phyloP scores from a whole-genome alignment of 2,797 vertebrate genomes.

The Rachycentron canadum region DNA sequence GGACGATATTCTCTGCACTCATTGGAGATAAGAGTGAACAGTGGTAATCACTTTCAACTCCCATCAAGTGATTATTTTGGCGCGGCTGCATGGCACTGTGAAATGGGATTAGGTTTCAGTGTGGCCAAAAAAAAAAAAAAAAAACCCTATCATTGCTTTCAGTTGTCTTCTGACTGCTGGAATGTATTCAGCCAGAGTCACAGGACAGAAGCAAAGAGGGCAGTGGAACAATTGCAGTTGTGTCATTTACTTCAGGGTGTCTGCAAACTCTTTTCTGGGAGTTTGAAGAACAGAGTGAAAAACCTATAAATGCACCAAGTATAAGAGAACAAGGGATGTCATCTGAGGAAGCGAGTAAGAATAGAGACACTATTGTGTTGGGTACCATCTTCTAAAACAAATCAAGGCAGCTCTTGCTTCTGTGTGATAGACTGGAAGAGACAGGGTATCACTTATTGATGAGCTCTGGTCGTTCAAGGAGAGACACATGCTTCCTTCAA shows the following conservation, averaged over 20 bases:
- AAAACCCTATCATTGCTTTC: conserved; percentile 55
- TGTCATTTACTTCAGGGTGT: conserved; percentile 36
- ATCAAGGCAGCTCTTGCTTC: conserved; percentile 66
- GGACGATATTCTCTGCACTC: conserved; percentile 76
- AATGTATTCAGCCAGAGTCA: conserved; percentile 66
- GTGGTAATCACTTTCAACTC: conserved; percentile 83
- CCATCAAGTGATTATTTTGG: conserved; percentile 84
- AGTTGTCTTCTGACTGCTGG: conserved; percentile 67
- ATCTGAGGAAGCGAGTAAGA: conserved; percentile 31
- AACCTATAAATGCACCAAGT: conserved; percentile 40
- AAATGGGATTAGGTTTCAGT: conserved; percentile 83
- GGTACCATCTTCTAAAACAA: conserved; percentile 62
- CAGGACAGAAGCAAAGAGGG: conserved; percentile 59
- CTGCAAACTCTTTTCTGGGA: conserved; percentile 28
- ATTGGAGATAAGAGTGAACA: conserved; percentile 82
- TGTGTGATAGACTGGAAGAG: conserved; percentile 77
- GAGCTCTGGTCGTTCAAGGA: conserved; percentile 77
- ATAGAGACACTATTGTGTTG: conserved; percentile 43
- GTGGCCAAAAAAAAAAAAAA: conserved; percentile 56
- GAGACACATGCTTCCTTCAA: conserved; percentile 75
- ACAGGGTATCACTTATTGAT: conserved; percentile 82
- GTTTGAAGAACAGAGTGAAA: conserved; percentile 26
- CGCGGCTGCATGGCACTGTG: conserved; percentile 67
- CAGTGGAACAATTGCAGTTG: conserved; percentile 30
- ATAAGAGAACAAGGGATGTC: conserved; percentile 45